These are phyloP conservation scores for Macroramphosus scolopax DNA, from an alignment of 2,797 vertebrate species.

Conservation along the genomic window DNA sequence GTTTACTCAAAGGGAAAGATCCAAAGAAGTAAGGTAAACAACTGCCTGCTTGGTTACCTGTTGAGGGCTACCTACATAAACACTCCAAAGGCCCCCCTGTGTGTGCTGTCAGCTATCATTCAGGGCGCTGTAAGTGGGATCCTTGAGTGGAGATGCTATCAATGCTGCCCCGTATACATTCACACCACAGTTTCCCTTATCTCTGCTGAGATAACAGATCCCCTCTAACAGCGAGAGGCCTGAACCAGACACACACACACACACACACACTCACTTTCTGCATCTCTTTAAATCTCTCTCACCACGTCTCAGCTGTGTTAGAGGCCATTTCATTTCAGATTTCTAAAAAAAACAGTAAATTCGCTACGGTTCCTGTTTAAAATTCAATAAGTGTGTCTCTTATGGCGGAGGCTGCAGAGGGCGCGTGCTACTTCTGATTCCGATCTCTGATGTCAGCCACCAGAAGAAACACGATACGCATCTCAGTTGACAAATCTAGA, in stretches of 20 bases:
- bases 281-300: constrained; percentile 30
- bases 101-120: constrained; percentile 77
- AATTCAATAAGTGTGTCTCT: constrained; percentile 72
- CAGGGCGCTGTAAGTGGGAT: constrained; percentile 78
- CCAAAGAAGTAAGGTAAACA: constrained; percentile 57
- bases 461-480: constrained; percentile 61
- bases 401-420: constrained; percentile 50
- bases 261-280: constrained; percentile 39
- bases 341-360: constrained; percentile 47
- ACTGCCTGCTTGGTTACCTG: constrained; percentile 51
- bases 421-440: constrained; percentile 58
- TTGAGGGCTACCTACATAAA: constrained; percentile 55
- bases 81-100: constrained; percentile 43
- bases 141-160: constrained; percentile 82
- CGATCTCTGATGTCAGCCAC: constrained; percentile 65
- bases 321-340: constrained; percentile 55
- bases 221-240: constrained; percentile 64
- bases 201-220: constrained; percentile 73
- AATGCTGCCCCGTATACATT: constrained; percentile 72
- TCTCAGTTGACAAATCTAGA: constrained; percentile 64
- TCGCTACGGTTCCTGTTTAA: constrained; percentile 72
- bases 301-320: constrained; percentile 33
- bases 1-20: constrained; percentile 51
- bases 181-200: constrained; percentile 81
- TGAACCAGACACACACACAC: constrained; percentile 39